These are phyloP conservation scores for Branchinecta lindahli DNA, from an alignment of 1,140 invertebrate genomes.

Conservation along the genomic window DNA sequence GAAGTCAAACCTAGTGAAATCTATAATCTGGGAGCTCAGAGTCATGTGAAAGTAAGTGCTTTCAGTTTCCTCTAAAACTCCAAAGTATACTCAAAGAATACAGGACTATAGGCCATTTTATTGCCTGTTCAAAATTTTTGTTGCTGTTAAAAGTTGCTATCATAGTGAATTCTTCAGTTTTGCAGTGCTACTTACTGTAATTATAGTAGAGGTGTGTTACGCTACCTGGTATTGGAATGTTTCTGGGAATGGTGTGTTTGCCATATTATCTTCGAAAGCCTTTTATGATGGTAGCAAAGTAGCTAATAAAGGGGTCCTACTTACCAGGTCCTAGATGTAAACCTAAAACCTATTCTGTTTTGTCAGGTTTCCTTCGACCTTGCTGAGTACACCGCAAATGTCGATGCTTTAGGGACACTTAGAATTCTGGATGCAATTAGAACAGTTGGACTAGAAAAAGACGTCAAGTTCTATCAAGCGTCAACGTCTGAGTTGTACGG, in stretches of 20 bases:
- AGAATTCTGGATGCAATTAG: constrained; percentile 87
- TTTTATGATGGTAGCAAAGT: too few relatives aligned
- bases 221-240: too few relatives aligned
- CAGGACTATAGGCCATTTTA: not conserved
- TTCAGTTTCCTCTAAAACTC: constrained; percentile 11
- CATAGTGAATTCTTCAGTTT: too few relatives aligned
- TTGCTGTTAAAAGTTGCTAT: too few relatives aligned
- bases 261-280: too few relatives aligned
- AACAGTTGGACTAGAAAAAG: constrained; percentile 69
- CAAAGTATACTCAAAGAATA: not conserved
- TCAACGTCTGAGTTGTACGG: constrained; percentile 97
- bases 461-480: constrained; percentile 90
- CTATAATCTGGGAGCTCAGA: constrained; percentile 98
- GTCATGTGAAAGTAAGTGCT: constrained; percentile 84
- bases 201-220: too few relatives aligned
- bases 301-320: too few relatives aligned
- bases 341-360: too few relatives aligned
- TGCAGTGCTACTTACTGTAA: too few relatives aligned
- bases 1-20: constrained; percentile 79
- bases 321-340: too few relatives aligned
- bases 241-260: too few relatives aligned
- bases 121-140: not conserved
- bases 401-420: constrained; percentile 93
- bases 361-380: constrained; percentile 79
- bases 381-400: constrained; percentile 97